Percentiles rank a stretch among this genome's conserved stretches.
phyloP scores from a whole-genome alignment of 1,140 invertebrate species.

The Drosophila ambigua region DNA sequence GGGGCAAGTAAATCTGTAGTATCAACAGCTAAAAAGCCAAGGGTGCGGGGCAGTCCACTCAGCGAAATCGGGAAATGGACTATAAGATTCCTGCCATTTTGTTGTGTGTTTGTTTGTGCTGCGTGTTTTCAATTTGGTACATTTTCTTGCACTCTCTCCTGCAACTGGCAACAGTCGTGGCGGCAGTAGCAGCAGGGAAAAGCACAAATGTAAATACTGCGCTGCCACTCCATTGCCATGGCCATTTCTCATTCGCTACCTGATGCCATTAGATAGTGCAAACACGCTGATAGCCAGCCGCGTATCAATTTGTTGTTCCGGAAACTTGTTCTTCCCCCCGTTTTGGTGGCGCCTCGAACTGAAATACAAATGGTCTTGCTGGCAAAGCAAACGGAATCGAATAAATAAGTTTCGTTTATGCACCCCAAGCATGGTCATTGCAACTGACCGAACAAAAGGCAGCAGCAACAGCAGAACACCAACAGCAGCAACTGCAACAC shows the following conservation, averaged over 20 bases:
- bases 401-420: slow-evolving; percentile 68
- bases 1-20: no score
- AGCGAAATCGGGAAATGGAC: no score
- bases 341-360: slow-evolving; percentile 25
- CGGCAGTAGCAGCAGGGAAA: slow-evolving; percentile 17
- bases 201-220: slow-evolving; percentile 61
- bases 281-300: slow-evolving; percentile 53
- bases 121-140: slow-evolving; percentile 47
- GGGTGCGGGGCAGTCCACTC: no score
- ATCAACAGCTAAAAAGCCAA: no score
- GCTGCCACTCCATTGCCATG: slow-evolving; percentile 11
- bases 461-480: background rate
- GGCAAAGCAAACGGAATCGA: slow-evolving; percentile 40
- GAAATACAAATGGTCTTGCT: slow-evolving; percentile 25
- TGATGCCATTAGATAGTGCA: slow-evolving; percentile 65
- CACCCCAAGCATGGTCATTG: slow-evolving; percentile 31
- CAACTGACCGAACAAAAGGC: background rate
- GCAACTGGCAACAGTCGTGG: no score
- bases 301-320: slow-evolving; percentile 57
- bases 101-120: background rate
- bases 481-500: slow-evolving; percentile 11
- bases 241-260: slow-evolving; percentile 62
- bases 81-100: background rate
- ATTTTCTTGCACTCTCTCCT: no score
- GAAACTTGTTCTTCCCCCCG: slow-evolving; percentile 36